Conservation (phyloP, 2,797 vertebrate species). For the Synanceia verrucosa region DNA sequence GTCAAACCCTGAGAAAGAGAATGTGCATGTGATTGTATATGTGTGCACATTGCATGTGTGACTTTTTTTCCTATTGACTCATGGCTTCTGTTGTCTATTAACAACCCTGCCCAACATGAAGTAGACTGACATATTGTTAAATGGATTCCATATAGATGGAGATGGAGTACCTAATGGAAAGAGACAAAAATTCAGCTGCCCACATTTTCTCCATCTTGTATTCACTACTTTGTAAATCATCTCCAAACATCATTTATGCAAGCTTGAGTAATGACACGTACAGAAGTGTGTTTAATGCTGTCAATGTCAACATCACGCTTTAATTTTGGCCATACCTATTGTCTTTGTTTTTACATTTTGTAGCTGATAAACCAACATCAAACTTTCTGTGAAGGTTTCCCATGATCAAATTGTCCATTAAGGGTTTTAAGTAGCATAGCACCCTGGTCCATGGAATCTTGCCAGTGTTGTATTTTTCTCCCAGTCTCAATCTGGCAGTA, state of each 20-base stretch:
- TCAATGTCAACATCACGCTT: no score
- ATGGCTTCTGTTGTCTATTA: constrained; percentile 15
- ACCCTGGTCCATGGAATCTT: constrained; percentile 31
- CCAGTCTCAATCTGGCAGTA: constrained; percentile 68
- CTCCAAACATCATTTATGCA: not conserved
- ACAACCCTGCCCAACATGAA: not conserved
- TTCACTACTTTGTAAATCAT: not conserved
- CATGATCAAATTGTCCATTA: not conserved
- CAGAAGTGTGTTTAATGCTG: no score
- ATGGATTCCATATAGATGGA: not conserved
- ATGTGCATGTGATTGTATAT: constrained; percentile 28
- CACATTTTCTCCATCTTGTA: not conserved
- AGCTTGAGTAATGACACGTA: not conserved
- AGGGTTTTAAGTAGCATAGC: not conserved
- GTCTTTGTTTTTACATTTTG: not conserved
- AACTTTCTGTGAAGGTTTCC: not conserved
- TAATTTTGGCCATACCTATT: not conserved
- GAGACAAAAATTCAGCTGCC: not conserved
- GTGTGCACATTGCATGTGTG: not conserved
- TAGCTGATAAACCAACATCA: not conserved
- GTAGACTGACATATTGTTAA: not conserved
- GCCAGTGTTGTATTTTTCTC: constrained; percentile 55
- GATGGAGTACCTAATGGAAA: not conserved
- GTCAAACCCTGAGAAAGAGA: constrained; percentile 66
- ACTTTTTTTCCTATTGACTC: constrained; percentile 13